Evolutionary conservation across 2,888 invertebrate species (phyloP), one percentile per base, ranked within the genome.

Genomic region (Rhamphomyia laevipes): DNA sequence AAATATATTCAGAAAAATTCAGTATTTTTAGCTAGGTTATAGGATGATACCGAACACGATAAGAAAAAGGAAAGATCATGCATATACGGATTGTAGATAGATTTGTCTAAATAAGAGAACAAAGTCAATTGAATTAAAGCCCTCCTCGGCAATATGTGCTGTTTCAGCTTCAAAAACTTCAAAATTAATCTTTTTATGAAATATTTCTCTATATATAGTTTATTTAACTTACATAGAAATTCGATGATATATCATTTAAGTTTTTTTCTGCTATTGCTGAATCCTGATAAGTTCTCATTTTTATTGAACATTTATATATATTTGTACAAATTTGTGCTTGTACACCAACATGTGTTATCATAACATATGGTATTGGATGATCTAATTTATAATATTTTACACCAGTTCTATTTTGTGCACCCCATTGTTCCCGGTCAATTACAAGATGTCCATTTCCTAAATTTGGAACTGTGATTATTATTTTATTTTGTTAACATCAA

Each of bases 321-420:
- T 62, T 70, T 11, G 50, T 48, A 54, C 77, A 77, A 21, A 69
- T 63, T 6, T 40, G 51, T 7, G 67, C 62, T 51, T 63, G 62
- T 17, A 73, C 73, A 2, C 70, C 76, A 1, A 77, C 73, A 54
- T 77, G 77, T 13, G 74, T 73, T 43, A 77, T 67, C 2, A 77
- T 57, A 0, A 75, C 73, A 52, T 73, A 70, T 2, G 70, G 65
- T 27, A 72, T 67, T 16, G 76, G 75, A 50, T 63, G 63, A 4
- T 53, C 42, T 42, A 74, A 58, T 41, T 18, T 49, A 47, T 66
- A 54, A 41, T 17, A 41, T 1, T 42, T 47, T 6, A 59, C 61
- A 30, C 58, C 46, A 18, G 52, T 58, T 18, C 65, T 52, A 30
- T 59, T 59, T 21, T 67, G 57, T 15, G 70, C 61, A 18, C 70